Base-by-base conservation (phyloP, 2,113 vertebrate species). In the Stercorarius parasiticus region DNA sequence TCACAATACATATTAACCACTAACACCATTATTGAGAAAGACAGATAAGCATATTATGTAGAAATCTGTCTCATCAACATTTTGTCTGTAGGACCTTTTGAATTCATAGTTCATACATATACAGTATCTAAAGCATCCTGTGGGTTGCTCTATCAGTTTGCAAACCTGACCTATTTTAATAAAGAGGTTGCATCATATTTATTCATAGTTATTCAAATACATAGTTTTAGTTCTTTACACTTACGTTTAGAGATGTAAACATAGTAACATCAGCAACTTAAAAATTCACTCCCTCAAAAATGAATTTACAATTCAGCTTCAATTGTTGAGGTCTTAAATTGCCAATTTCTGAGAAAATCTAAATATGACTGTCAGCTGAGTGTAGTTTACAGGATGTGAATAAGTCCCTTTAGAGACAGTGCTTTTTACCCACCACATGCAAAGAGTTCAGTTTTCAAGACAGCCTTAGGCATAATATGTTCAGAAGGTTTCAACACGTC, bases 401-500 rank as follows among this genome's bases (percentile, higher is more conserved):
- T 21, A 88, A 32, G 81, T 87, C 90, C 59, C 90, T 90, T 93
- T 29, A 92, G 95, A 97, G 91, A 88, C 34, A 58, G 3, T n/a
- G 83, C 62, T 86, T 66, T 73, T 89, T 83, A 95, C 74, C 86
- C 61, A 93, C 58, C 81, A 65, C 0, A 2, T 66, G 79, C 59
- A 87, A 27, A 85, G 30, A 71, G 81, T 90, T 95, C 94, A 12
- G 72, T 92, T 95, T 89, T 83, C 88, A 73, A 76, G 78, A 95
- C 81, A 88, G 92, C 93, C 81, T 90, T 81, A 94, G 86, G 91
- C 93, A 72, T 58, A 81, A 95, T 92, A 94, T 58, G 89, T 91
- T 97, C 78, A 91, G 81, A 95, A 96, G 81, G 84, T 81, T 93
- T 94, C 89, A 82, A 82, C 45, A 65, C 55, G 92, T 93, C 95